Evolutionary conservation across 2,888 invertebrate genomes (phyloP), one percentile per base, ranked within the genome.

Genomic region (Peribatodes rhomboidaria): DNA sequence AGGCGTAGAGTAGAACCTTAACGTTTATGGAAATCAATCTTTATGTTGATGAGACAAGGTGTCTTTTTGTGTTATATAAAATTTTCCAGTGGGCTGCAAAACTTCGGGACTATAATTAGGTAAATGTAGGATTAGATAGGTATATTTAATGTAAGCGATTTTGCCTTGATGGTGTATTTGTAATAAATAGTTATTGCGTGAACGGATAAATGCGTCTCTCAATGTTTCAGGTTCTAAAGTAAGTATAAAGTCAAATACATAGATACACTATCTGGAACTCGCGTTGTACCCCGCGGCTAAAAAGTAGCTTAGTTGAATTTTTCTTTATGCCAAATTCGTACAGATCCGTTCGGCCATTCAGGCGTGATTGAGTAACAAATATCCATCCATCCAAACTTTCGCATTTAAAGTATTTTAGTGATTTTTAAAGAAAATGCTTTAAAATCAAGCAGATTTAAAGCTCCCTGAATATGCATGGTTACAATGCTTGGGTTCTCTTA

Each of bases 21-120:
- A 10, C 16, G 22, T 20, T 52, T 9, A 37, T 11, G 13, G 20
- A 61, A 54, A 27, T 46, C 41, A 16, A 47, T 33, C 61, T 41
- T 54, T 61, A 47, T 16, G 0, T 16, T 13, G 9, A 41, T 41
- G 31, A 16, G 9, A 14, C 16, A 47, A 49, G 31, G 31, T 54
- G 39, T 10, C 14, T 33, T 33, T 14, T 49, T 47, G 39, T 53
- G 39, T 11, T 6, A 18, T 33, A 37, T 13, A 22, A 27, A 18
- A 44, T 13, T 46, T 52, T 33, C 35, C 49, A 68, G 70, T 76
- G 73, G 74, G 79, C 71, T 73, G 75, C 52, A 72, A 35, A 35
- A 35, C 35, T 50, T 50, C 35, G 74, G 70, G 77, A 72, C 71
- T 76, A 67, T 73, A 59, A 58, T 61, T 65, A 62, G 53, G 65